A percentile compares a stretch with the other conserved stretches of the same genome.
Evolutionary conservation across 2,888 invertebrate species (phyloP).

Genomic region (Cheilosia variabilis): DNA sequence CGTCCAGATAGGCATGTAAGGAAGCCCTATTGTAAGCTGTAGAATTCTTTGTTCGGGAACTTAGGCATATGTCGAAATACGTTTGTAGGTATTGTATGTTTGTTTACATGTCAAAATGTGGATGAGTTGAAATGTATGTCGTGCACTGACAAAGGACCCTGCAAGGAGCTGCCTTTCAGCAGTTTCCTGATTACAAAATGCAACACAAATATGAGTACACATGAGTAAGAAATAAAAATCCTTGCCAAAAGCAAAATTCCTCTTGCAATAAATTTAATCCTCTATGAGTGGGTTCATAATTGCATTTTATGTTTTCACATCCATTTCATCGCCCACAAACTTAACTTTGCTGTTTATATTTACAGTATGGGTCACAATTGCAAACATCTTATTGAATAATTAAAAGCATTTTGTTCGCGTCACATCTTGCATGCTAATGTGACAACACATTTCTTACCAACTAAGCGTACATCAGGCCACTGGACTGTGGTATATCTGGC

Average conservation of each 20-base stretch:
- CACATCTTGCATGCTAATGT: constrained; percentile 13
- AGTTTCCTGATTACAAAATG: neutral
- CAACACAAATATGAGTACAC: no score
- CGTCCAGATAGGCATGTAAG: no score
- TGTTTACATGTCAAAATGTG: no score
- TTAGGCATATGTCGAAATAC: no score
- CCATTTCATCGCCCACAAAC: constrained; percentile 50
- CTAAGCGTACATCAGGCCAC: constrained; percentile 13
- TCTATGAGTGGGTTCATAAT: constrained; percentile 62
- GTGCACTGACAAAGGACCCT: neutral
- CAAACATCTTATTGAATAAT: constrained; percentile 51
- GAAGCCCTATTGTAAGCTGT: no score
- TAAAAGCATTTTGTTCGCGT: constrained; percentile 41
- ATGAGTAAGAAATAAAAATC: neutral
- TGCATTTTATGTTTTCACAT: constrained; percentile 52
- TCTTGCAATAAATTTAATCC: constrained; percentile 57
- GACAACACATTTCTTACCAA: neutral
- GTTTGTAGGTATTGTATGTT: no score
- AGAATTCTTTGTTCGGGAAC: no score
- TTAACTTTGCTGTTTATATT: constrained; percentile 23
- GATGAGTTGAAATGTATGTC: neutral
- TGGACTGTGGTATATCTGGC: neutral
- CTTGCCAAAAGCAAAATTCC: constrained; percentile 48
- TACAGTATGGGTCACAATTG: constrained; percentile 43
- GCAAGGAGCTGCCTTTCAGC: neutral